Base-by-base conservation (phyloP, 2,797 vertebrate species). In the Paedocypris micromegethes region DNA sequence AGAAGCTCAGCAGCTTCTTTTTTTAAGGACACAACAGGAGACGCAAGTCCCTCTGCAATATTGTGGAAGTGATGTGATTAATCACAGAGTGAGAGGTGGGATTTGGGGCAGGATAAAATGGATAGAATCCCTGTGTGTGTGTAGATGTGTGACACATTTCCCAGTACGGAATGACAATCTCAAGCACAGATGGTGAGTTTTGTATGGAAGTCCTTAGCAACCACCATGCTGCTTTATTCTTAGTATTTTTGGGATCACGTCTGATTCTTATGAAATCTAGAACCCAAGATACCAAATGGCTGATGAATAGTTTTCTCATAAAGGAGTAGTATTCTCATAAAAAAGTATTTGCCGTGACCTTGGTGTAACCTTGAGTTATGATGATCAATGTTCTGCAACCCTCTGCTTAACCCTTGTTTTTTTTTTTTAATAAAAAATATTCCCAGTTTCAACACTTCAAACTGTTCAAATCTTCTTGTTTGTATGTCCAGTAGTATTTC, bases 21-120 rank as follows among this genome's bases (percentile, higher is more conserved):
- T 8, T 47, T 66, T 58, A 66, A 66, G 64, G 54, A 66, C 64
- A 66, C 64, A 45, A 57, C 44, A 0, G 46, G 49, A 41, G 53
- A 51, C 39, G 40, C 50, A n/a, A 77, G 76, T 79, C 72, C 68
- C 81, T 80, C 75, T 63, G 77, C 74, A 80, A 66, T 74, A 70
- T 74, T 70, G 78, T 61, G 60, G 68, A 42, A 50, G 78, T 76
- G 78, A 77, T 68, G 56, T 47, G 80, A 83, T 82, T 82, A 66
- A 83, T 79, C 78, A 50, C 23, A 79, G 81, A 78, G 67, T 75
- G 77, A 64, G 58, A 81, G 75, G 78, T 58, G 76, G 58, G 74
- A 67, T 73, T 57, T 44, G 6, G 47, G 39, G 44, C n/a, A 62
- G 58, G 45, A 54, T 41, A 69, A 23, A 23, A 23, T 9, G 6